A percentile compares a stretch with the other conserved stretches of the same genome.
Evolutionary conservation across 1,140 invertebrate genomes (phyloP).

Genomic region (Chironomus striatipennis): DNA sequence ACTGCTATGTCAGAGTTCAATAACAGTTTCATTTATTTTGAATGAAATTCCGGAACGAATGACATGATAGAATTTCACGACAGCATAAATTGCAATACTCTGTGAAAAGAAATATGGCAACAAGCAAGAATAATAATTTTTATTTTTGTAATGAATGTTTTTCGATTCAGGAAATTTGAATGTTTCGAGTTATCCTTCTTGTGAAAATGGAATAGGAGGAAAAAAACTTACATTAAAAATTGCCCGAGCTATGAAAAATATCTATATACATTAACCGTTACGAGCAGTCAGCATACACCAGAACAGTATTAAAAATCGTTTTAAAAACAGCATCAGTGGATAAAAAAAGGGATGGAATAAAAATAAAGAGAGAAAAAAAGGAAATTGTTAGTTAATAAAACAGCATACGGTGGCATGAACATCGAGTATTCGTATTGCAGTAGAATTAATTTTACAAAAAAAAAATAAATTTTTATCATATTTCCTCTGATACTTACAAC

Average conservation of each 20-base stretch:
- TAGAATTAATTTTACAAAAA: neutral
- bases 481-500: conserved; percentile 28
- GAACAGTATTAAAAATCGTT: no score
- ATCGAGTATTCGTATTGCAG: neutral
- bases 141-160: neutral
- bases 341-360: neutral
- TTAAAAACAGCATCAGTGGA: neutral
- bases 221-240: conserved; percentile 41
- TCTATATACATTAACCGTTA: conserved; percentile 20
- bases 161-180: neutral
- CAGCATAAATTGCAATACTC: neutral
- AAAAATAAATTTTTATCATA: neutral
- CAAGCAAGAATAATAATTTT: neutral
- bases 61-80: conserved; percentile 11
- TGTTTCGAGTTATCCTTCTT: neutral
- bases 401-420: neutral
- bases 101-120: neutral
- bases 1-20: conserved; percentile 18
- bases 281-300: no score
- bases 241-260: conserved; percentile 41
- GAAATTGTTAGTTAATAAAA: neutral
- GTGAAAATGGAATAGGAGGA: neutral
- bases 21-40: neutral
- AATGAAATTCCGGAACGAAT: neutral
- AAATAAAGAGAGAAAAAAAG: neutral